phyloP scores from a whole-genome alignment of 2,797 vertebrate species.

The Rhabdophis nuchalis region DNA sequence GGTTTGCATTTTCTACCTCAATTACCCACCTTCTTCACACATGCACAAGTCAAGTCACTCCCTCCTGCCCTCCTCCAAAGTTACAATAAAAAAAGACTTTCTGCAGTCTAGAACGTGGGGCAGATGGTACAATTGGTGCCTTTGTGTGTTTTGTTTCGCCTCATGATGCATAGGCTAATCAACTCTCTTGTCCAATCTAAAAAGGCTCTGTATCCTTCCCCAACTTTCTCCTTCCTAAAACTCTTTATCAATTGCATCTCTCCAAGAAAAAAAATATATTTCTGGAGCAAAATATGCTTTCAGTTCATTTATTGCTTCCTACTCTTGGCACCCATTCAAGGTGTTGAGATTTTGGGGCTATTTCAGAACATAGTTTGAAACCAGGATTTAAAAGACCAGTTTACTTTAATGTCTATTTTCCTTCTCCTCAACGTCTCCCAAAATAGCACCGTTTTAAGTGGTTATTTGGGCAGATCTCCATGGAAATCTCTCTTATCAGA shows the following conservation, averaged over 20 bases:
- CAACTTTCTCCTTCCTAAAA: background rate
- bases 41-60: background rate
- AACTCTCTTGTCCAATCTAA: background rate
- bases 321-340: background rate
- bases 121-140: background rate
- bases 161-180: background rate
- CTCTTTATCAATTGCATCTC: background rate
- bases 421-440: background rate
- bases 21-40: background rate
- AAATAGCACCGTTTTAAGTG: constrained; percentile 1
- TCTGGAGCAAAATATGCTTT: background rate
- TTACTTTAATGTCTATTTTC: background rate
- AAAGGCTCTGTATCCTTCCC: too few relatives aligned
- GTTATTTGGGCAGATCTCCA: constrained; percentile 5
- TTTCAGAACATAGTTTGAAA: background rate
- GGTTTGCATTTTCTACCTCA: background rate
- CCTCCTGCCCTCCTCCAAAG: background rate
- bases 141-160: background rate
- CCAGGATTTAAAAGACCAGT: background rate
- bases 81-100: background rate
- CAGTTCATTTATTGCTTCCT: constrained; percentile 2
- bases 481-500: background rate
- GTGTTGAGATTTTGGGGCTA: background rate
- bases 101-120: background rate
- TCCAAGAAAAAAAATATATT: background rate